Base-by-base conservation (phyloP, 2,113 vertebrate species). In the Epinephelus cyanopodus region DNA sequence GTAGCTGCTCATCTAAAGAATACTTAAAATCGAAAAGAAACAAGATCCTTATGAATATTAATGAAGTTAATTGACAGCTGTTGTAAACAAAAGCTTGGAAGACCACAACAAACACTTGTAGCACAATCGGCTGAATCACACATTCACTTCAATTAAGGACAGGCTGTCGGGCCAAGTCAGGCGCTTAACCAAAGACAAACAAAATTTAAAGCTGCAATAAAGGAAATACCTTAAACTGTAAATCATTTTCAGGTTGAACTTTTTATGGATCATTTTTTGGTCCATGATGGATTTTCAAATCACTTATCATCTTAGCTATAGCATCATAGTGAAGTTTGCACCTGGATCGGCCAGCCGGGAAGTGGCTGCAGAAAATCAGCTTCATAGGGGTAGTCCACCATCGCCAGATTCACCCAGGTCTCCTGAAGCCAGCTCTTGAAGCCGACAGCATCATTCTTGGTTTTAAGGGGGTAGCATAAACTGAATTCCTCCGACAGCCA, bases 361-460 rank as follows among this genome's bases (percentile, higher is more conserved):
- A 99, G 95, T 52, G 97, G 97, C 91, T 98, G 96, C 50, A 99
- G 94, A 81, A 99, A 98, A 86, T 96, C 94, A 4, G 97, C 96
- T 78, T 96, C 91, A 3, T 99, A 99, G 0, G 98, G 98, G 69
- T 99, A 99, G 89, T 99, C 94, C 78, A 98, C 97, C 98, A 99
- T 98, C 5, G 98, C 98, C 94, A 99, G 92, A 42, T 98, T 97
- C 50, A 97, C 92, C 98, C 98, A 99, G 0, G 97, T 98, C 89
- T 98, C 97, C 87, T 95, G 95, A 13, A 99, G 94, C 98, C 98
- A 99, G 3, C 53, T 94, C 94, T 99, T 99, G 84, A 99, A 95
- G 25, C 0, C 1, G 3, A 14, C 17, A 21, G 86, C 88, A 29
- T 97, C 96, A 0, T 81, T 83, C 69, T 14, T 53, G 76, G 14